Base-by-base conservation (phyloP, 1,140 invertebrate species). In the Drosophila auraria region DNA sequence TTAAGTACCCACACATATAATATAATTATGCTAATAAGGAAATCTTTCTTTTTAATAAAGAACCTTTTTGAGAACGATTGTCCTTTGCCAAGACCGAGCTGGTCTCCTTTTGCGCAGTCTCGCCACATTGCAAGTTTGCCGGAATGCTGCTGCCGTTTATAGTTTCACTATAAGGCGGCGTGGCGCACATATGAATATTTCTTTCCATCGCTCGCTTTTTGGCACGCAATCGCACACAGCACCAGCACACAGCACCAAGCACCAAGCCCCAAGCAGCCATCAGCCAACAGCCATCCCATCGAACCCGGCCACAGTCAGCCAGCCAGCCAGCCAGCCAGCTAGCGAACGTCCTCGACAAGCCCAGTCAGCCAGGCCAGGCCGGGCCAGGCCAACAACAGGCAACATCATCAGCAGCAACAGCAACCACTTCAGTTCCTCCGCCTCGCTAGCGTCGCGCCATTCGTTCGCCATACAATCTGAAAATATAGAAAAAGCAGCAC, bases 291-390 rank as follows among this genome's bases (percentile, higher is more conserved):
- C 64, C 57, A 27, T 51, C 57, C 60, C 47, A 65, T 74, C 49
- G 53, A 68, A 62, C 44, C 76, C 80, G 40, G 72, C 59, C 47
- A 79, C 57, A 49, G 79, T 66, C 53, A 27, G 38, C 11, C 47
- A 45, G 77, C 61, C 47, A 40, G 47, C 23, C 60, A 57, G 64
- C 38, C 64, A 68, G 58, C 66, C 66, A 66, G 63, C 75, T 40
- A 72, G 57, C 84, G 65, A 83, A 87, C 84, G 84, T 87, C 84
- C 84, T 87, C 84, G 84, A 87, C 81, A 69, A 90, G 78, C 81
- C 78, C 81, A 89, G 78, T 65, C 72, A 77, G 65, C 60, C 72
- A 74, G 49, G 42, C 57, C 57, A 17, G 54, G 53, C 53, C 36
- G 12, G 61, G 64, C 62, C 76, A 59, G 54, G 69, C 64, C 70